Evolutionary conservation across 2,888 invertebrate species (phyloP), one percentile per base, ranked within the genome.

Genomic region (Macrosoma leucophasiata): DNA sequence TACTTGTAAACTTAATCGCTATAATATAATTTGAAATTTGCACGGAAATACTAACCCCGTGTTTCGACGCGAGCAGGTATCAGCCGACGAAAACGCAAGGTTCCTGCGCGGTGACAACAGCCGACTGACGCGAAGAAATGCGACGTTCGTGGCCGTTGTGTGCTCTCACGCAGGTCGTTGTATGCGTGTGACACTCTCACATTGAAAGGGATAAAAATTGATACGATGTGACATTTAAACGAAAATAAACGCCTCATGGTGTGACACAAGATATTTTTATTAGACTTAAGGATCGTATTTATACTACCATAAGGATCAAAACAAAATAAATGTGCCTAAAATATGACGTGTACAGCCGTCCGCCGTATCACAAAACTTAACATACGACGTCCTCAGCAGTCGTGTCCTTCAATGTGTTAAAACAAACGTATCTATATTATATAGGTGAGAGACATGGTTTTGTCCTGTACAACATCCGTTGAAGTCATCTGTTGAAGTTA

Each of bases 81-180:
- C 32, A 32, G 32, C 26, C 32, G 32, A 12, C 32, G 20, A 32
- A 32, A 25, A 32, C 23, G 23, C 33, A 7, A 17, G 33, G 21
- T 30, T 10, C 12, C 30, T 23, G 21, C 26, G 17, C 21, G 21
- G 36, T 36, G 29, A 30, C 36, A 26, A 14, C 26, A 12, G 13
- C 36, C 26, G 26, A 36, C 26, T 36, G 30, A 36, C 36, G 30
- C 36, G 30, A 33, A 36, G 18, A 30, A 36, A 26, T 17, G 27
- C 30, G 36, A 36, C 36, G 30, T 36, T 26, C 36, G 25, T 26
- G 26, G 18, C 6, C 36, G 36, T 36, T 30, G 36, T 30, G 36
- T 36, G 12, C 30, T 36, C 1, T 36, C 30, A 30, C 30, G 30
- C 21, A 30, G 27, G 34, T 34, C 14, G 18, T 18, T 34, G 34